Evolutionary conservation across 1,140 invertebrate species (phyloP), one percentile per base, ranked within the genome.

Genomic region (Pseudomyrmex pallidus): DNA sequence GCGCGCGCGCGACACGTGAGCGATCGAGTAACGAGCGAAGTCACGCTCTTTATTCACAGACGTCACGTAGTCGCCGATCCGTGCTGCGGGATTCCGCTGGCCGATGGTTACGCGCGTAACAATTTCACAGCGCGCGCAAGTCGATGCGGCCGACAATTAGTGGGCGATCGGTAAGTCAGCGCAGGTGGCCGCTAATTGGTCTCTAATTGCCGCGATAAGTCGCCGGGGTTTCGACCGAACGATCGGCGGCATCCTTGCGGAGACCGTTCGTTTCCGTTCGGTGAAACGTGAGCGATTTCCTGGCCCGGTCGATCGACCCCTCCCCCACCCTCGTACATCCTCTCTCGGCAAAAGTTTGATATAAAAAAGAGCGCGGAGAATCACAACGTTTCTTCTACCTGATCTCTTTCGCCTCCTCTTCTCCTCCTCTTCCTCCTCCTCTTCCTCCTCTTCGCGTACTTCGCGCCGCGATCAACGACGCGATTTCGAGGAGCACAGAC

Each of bases 121-220:
- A 63, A 76, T 86, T 87, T 50, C 82, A 73, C 35, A 7, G 35
- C 35, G 48, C 35, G 48, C 17, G 59, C 64, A 67, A 44, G 66
- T 59, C 80, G 76, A 87, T 66, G 74, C 72, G 48, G 52, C 54
- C 54, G 74, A 73, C 84, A 88, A 91, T 91, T 91, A 91, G 77
- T 70, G 68, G 74, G 74, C 72, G 80, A 90, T 87, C 77, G 70
- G 61, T 20, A 48, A 77, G 64, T 76, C 80, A 56, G 48, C 52
- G 74, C 83, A 66, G 77, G 82, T 77, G 52, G 22, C 25, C 64
- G 62, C 89, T 88, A 88, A 91, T 90, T 85, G 87, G 61, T 74
- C 66, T 61, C 85, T 90, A 90, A 91, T 91, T 89, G 85, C 83
- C 35, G 73, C 70, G 59, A 89, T 89, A 90, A 89, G 85, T 88